Evolutionary conservation across 2,797 vertebrate genomes (phyloP), one percentile per base, ranked within the genome.

Genomic region (Mus spretus): DNA sequence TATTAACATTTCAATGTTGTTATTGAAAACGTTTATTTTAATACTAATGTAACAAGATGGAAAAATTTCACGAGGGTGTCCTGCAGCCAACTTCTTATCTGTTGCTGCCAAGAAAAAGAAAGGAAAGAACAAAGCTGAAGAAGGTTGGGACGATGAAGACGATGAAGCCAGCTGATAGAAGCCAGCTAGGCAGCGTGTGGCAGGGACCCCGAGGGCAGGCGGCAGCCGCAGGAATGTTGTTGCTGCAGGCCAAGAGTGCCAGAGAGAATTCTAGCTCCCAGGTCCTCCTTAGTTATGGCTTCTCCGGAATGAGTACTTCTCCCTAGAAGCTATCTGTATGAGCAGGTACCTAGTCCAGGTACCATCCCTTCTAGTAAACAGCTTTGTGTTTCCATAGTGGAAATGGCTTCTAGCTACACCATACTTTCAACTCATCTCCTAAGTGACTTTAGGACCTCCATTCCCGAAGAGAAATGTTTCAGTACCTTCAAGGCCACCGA

Each of bases 1-100:
- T 53, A 91, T 91, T 86, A 92, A 92, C 89, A 93, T 17, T 57
- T 92, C 75, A 61, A 26, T 85, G 78, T 82, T 96, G 90, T 65
- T 80, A 88, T 47, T 93, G 86, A 96, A 94, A 97, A 96, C 57
- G 85, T 90, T 94, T 93, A 96, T 92, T 95, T 93, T 84, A 78
- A 79, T 70, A 81, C 34, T 72, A 37, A 28, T 88, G 20, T 84
- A 77, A 82, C 89, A 93, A 74, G 50, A 53, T 34, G 40, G 67
- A 74, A 85, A 59, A 80, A 72, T 79, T 92, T 80, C 47, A 59
- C 3, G n/a, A 14, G 17, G 22, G 67, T 59, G 74, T 74, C 86
- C 74, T 34, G 37, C 20, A 57, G 78, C 70, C 82, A 63, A 83
- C 89, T 93, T 89, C 89, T 96, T 89, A 94, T 83, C 74, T 89